Evolutionary conservation across 37 sponge, comb jelly and placozoan genomes (phyloP).

Genomic region (Dysidea cf. avara): DNA sequence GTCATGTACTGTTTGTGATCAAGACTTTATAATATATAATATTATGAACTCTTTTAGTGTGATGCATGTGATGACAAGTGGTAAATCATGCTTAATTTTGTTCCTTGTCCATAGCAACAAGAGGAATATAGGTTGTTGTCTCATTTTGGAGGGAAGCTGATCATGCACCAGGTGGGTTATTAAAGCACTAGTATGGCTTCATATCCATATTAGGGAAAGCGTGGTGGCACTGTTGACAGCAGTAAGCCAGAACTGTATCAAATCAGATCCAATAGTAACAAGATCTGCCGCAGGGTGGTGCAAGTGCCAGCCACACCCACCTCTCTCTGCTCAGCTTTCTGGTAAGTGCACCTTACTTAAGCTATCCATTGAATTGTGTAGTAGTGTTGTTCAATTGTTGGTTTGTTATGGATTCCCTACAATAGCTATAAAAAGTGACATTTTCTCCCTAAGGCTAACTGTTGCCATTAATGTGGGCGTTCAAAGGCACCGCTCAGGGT

Average conservation of each 20-base stretch:
- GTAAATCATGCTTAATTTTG: slow-evolving; percentile 2
- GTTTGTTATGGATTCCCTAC: too few relatives aligned
- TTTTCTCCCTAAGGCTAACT: not conserved
- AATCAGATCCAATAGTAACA: slow-evolving; percentile 78
- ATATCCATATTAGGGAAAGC: slow-evolving; percentile 46
- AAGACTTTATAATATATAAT: too few relatives aligned
- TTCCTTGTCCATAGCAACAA: slow-evolving; percentile 76
- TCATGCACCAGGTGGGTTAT: slow-evolving; percentile 81
- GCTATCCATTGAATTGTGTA: not conserved
- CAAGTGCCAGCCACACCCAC: slow-evolving; percentile 70
- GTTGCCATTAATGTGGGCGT: too few relatives aligned
- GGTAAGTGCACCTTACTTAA: slow-evolving; percentile 35
- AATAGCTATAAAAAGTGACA: not conserved
- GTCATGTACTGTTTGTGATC: too few relatives aligned
- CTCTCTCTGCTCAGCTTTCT: slow-evolving; percentile 82
- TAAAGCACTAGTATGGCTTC: not conserved
- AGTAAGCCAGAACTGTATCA: slow-evolving; percentile 70
- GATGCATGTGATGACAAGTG: too few relatives aligned
- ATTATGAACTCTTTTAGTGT: too few relatives aligned
- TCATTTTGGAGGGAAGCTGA: slow-evolving; percentile 92
- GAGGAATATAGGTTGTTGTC: slow-evolving; percentile 85
- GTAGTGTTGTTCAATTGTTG: too few relatives aligned
- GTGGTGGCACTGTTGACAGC: slow-evolving; percentile 15
- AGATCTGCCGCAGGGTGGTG: slow-evolving; percentile 73
- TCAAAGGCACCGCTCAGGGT: too few relatives aligned